A percentile compares a stretch with the other conserved stretches of the same genome.
Conservation (phyloP, 2,888 invertebrate genomes). For the Tipula vernalis region DNA sequence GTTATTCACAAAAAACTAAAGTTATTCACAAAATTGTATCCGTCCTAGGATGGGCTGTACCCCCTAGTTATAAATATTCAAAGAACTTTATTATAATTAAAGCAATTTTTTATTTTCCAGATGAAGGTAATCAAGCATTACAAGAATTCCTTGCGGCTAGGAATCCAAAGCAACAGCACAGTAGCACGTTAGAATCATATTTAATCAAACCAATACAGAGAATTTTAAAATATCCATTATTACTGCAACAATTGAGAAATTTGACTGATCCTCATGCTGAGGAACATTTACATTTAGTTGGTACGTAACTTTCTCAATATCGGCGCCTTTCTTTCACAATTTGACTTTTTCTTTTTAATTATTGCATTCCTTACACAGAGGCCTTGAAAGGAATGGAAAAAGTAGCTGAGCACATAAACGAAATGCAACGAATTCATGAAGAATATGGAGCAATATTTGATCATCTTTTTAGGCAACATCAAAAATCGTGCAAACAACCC, state of each 20-base stretch:
- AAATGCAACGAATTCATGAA: conserved; percentile 99
- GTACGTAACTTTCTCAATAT: conserved; percentile 38
- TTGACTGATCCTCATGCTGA: conserved; percentile 86
- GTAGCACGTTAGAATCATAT: conserved; percentile 92
- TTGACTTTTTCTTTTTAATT: neutral
- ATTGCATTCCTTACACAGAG: conserved; percentile 45
- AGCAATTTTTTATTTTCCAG: conserved; percentile 35
- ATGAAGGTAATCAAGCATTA: conserved; percentile 91
- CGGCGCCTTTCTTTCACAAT: neutral
- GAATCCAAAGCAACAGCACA: conserved; percentile 94
- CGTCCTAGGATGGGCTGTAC: no score
- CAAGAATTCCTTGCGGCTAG: conserved; percentile 89
- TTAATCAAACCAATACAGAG: conserved; percentile 97
- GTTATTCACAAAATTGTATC: no score
- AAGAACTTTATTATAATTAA: neutral
- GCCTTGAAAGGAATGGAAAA: conserved; percentile 96
- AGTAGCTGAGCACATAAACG: conserved; percentile 97
- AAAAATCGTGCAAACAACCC: conserved; percentile 87
- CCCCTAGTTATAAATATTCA: neutral
- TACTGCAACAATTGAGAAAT: conserved; percentile 88
- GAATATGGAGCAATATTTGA: conserved; percentile 98
- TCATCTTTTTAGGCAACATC: conserved; percentile 89
- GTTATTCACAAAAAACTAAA: no score
- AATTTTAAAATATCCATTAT: conserved; percentile 91
- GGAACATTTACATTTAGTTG: conserved; percentile 87